A percentile compares a stretch with the other conserved stretches of the same genome.
phyloP scores from a whole-genome alignment of 1,140 invertebrate genomes.

The Berghia stephanieae region DNA sequence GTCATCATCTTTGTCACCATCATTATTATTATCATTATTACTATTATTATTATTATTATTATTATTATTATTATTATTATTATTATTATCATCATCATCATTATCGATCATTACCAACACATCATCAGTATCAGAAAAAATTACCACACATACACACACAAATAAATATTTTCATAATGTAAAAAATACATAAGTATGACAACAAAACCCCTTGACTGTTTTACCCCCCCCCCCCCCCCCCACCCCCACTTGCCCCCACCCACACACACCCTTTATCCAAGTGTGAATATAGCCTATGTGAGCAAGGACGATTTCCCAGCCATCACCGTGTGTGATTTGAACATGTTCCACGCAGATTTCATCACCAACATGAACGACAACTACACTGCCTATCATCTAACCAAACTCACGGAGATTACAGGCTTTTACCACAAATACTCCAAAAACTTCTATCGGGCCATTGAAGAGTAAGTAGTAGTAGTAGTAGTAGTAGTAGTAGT shows the following conservation, averaged over 20 bases:
- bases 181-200: neutral
- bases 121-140: constrained; percentile 2
- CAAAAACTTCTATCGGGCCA: neutral
- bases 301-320: constrained; percentile 38
- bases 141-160: neutral
- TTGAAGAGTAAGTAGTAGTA: neutral
- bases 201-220: neutral
- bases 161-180: neutral
- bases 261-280: neutral
- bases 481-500: neutral
- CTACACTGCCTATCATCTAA: neutral
- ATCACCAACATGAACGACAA: neutral
- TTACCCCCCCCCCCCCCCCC: neutral
- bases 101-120: constrained; percentile 4
- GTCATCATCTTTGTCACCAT: no score
- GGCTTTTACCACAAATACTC: neutral
- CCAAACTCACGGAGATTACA: constrained; percentile 5
- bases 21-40: neutral
- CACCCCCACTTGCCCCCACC: neutral
- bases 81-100: neutral
- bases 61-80: neutral
- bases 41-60: neutral
- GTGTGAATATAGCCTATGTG: constrained; percentile 37
- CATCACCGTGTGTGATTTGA: constrained; percentile 41
- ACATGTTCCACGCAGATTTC: constrained; percentile 29